Evolutionary conservation across 37 sponge, comb jelly and placozoan genomes (phyloP), one percentile per base, ranked within the genome.

Genomic region (Geodia barretti): DNA sequence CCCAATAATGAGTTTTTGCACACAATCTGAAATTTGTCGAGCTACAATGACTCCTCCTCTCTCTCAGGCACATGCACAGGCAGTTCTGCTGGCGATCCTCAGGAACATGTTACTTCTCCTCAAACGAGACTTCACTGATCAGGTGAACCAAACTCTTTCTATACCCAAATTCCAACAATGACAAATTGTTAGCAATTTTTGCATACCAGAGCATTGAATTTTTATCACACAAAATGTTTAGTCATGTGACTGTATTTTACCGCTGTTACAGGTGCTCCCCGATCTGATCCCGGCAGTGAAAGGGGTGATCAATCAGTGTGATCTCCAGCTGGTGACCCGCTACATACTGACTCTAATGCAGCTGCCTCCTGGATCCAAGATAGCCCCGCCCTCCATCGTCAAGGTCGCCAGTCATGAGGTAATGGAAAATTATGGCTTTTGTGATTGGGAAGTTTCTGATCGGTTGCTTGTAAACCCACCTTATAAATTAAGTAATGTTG

Each of bases 81-180:
- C 60, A 8, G 64, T 81, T 8, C 14, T 87, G 61, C 47, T 38
- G n/a, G 47, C 61, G 23, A 28, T 87, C 2, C 26, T 77, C 4
- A 34, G 39, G 34, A 76, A 88, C 39, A 20, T 88, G 3, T 31
- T 67, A 2, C 9, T 59, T 28, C 59, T 88, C 30, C 34, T 88
- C 19, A 82, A 70, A 35, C 82, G 62, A 64, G 89, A 88, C 37
- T 31, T 72, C 0, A 76, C 34, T 38, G 89, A 88, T 61, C 71
- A 82, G 72, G 89, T 82, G 28, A 38, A 19, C n/a, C n/a, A n/a
- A n/a, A n/a, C n/a, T n/a, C n/a, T n/a, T n/a, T n/a, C n/a, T n/a
- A n/a, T n/a, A n/a, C n/a, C n/a, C n/a, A n/a, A n/a, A n/a, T n/a
- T n/a, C n/a, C n/a, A n/a, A n/a, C n/a, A n/a, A n/a, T n/a, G n/a